Percentiles rank a stretch among this genome's conserved stretches.
phyloP scores from a whole-genome alignment of 2,113 vertebrate species.

The Leptocoma aspasia region DNA sequence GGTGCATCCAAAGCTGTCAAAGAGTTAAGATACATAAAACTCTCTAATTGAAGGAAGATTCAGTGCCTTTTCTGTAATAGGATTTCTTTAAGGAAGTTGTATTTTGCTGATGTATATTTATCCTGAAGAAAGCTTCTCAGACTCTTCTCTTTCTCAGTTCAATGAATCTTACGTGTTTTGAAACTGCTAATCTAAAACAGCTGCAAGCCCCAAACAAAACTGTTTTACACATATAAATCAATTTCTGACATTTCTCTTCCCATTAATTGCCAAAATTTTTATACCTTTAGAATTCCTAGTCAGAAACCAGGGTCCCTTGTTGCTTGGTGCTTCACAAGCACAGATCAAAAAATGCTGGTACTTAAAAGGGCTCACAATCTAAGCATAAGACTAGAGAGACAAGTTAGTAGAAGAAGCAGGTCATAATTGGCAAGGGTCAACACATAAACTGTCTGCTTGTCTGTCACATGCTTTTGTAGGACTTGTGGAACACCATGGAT shows the following conservation, averaged over 20 bases:
- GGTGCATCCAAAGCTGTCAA: background rate
- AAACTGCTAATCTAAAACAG: background rate
- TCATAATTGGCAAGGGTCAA: background rate
- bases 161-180: background rate
- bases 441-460: background rate
- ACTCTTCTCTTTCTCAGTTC: background rate
- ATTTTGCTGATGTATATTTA: background rate
- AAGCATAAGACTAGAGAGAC: background rate
- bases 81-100: background rate
- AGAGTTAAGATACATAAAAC: background rate
- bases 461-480: background rate
- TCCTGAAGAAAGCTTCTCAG: background rate
- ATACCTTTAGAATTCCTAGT: background rate
- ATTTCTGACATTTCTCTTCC: background rate
- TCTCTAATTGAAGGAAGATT: background rate
- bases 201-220: background rate
- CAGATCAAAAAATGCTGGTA: background rate
- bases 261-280: background rate
- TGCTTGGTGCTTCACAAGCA: background rate
- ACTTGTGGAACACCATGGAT: background rate
- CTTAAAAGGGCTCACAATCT: background rate
- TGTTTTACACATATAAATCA: background rate
- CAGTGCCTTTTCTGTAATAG: background rate
- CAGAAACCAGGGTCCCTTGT: background rate
- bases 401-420: background rate